A percentile compares a stretch with the other conserved stretches of the same genome.
phyloP scores from a whole-genome alignment of 2,888 invertebrate genomes.

The Volucella zonaria region DNA sequence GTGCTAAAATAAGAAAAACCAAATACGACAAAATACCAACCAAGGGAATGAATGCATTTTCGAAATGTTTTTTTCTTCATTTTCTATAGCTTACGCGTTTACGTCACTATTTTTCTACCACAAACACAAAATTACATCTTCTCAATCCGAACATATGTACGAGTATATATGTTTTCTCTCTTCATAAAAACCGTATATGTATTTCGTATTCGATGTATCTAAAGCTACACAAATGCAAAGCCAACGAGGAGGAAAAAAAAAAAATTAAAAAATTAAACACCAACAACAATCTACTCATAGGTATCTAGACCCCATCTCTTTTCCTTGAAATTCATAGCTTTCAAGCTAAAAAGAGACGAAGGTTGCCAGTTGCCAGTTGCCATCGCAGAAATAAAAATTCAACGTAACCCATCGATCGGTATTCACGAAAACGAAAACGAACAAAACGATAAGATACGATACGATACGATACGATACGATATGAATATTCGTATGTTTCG shows the following conservation, averaged over 20 bases:
- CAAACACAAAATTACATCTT: constrained; percentile 19
- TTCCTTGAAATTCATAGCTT: constrained; percentile 61
- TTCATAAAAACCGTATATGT: too few species aligned
- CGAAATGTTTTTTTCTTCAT: constrained; percentile 40
- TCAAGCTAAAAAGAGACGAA: constrained; percentile 70
- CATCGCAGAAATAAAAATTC: constrained; percentile 46
- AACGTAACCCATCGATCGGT: constrained; percentile 70
- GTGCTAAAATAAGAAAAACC: constrained; percentile 21
- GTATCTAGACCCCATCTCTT: constrained; percentile 67
- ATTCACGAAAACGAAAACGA: not conserved
- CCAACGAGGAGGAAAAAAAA: constrained; percentile 3
- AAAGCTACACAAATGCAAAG: constrained; percentile 26
- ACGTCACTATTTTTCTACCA: constrained; percentile 69
- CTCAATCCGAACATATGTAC: too few species aligned
- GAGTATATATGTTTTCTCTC: constrained; percentile 55
- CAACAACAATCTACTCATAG: too few species aligned
- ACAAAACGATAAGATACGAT: too few species aligned
- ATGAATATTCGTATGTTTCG: constrained; percentile 32
- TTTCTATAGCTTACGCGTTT: constrained; percentile 59
- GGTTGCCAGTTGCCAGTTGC: constrained; percentile 71
- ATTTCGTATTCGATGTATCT: constrained; percentile 8
- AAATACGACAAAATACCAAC: constrained; percentile 13
- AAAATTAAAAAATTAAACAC: constrained; percentile 38
- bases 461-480: too few species aligned
- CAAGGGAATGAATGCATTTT: constrained; percentile 41